Percentiles rank a stretch among this genome's conserved stretches.
These are phyloP conservation scores for Prunella himalayana DNA, from an alignment of 2,113 vertebrate genomes.

Conservation along the genomic window DNA sequence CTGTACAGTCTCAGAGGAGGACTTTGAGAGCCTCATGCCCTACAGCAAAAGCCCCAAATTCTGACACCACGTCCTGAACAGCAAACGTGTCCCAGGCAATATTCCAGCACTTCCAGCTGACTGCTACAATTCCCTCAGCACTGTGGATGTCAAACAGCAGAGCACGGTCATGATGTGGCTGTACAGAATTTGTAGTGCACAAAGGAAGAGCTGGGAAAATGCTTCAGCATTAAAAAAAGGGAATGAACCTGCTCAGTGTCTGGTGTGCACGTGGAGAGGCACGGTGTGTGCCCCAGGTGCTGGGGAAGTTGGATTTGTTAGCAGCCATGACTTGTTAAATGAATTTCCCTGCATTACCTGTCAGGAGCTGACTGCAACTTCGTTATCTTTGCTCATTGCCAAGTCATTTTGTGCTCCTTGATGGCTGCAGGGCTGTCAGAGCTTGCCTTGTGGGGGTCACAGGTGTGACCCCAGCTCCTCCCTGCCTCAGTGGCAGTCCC, in stretches of 20 bases:
- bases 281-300: background rate
- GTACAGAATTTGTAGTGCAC: background rate
- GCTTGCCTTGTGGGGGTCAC: background rate
- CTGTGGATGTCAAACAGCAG: background rate
- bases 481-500: background rate
- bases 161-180: rapidly evolving
- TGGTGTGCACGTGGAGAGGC: background rate
- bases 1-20: rapidly evolving
- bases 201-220: background rate
- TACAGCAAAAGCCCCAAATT: background rate
- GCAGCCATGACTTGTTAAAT: background rate
- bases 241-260: background rate
- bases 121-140: background rate
- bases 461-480: background rate
- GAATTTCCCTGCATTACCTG: background rate
- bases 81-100: background rate
- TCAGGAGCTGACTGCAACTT: background rate
- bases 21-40: background rate
- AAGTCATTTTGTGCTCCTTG: background rate
- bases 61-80: background rate
- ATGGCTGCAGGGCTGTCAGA: background rate
- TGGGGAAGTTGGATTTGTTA: background rate
- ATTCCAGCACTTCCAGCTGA: background rate
- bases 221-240: background rate
- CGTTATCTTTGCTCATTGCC: background rate